Conservation (phyloP, 2,797 vertebrate genomes). For the Scyliorhinus canicula region DNA sequence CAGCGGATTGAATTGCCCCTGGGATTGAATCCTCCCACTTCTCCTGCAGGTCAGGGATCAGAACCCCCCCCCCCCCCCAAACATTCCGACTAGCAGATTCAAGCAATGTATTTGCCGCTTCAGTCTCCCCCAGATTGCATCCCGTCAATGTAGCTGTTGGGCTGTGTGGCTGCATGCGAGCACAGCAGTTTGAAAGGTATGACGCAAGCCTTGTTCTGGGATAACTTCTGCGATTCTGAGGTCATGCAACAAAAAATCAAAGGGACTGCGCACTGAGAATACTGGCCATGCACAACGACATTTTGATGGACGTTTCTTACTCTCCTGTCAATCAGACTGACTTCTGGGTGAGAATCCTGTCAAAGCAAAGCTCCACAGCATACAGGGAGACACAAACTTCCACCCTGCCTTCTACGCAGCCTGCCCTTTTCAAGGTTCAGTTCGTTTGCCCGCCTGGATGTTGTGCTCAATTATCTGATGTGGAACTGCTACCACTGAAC, state of each 20-base stretch:
- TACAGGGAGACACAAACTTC: not conserved
- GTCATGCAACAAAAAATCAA: not conserved
- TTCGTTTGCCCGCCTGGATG: not conserved
- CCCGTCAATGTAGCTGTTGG: not conserved
- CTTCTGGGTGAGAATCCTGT: not conserved
- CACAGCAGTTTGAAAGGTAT: not conserved
- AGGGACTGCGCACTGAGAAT: not conserved
- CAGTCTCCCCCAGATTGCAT: not conserved
- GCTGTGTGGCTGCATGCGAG: not conserved
- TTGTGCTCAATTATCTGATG: not conserved
- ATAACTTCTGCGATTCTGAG: not conserved
- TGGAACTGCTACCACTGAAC: not conserved
- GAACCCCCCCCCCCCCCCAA: too few relatives aligned
- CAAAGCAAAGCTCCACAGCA: not conserved
- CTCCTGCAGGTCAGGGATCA: not conserved
- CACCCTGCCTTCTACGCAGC: not conserved
- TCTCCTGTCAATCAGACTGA: not conserved
- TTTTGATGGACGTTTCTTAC: not conserved
- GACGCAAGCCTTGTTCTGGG: not conserved
- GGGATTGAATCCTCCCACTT: too few relatives aligned
- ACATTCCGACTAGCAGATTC: not conserved
- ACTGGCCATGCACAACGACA: not conserved
- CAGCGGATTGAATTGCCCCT: not conserved
- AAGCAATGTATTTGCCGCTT: not conserved
- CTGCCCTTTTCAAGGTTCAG: not conserved